phyloP scores from a whole-genome alignment of 2,113 vertebrate genomes.

The Melanerpes aurifrons region DNA sequence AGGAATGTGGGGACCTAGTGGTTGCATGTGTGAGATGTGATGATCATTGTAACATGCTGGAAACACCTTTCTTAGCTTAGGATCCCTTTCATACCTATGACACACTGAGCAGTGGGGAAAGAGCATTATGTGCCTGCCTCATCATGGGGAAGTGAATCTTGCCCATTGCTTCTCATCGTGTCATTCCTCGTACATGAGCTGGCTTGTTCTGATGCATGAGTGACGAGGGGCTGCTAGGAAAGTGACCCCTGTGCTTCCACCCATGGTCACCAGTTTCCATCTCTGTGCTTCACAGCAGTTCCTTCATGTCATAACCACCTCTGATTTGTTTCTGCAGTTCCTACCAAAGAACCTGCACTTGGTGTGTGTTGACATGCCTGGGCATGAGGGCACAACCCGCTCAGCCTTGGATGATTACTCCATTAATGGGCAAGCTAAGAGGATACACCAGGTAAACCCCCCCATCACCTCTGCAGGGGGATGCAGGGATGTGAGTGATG shows the following conservation, averaged over 20 bases:
- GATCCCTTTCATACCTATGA: neutral
- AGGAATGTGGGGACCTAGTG: fast-evolving
- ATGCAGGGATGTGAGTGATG: neutral
- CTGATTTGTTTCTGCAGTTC: slow-evolving; percentile 75
- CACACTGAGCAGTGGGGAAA: neutral
- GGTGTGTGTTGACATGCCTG: slow-evolving; percentile 95
- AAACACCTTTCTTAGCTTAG: neutral
- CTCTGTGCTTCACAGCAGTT: neutral
- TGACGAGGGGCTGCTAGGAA: neutral
- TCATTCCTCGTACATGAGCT: neutral
- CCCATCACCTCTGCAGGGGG: neutral
- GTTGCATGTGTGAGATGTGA: neutral
- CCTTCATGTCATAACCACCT: neutral
- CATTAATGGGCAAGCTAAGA: slow-evolving; percentile 87
- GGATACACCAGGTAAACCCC: slow-evolving; percentile 90
- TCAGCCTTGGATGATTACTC: slow-evolving; percentile 87
- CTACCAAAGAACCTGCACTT: slow-evolving; percentile 88
- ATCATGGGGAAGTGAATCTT: neutral
- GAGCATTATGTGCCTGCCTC: neutral
- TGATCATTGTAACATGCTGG: neutral
- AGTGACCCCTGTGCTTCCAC: neutral
- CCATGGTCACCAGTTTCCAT: fast-evolving
- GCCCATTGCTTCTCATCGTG: neutral
- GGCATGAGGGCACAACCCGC: slow-evolving; percentile 91
- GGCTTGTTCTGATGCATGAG: neutral